Conservation (phyloP, 2,888 invertebrate genomes). For the Tipula unca region DNA sequence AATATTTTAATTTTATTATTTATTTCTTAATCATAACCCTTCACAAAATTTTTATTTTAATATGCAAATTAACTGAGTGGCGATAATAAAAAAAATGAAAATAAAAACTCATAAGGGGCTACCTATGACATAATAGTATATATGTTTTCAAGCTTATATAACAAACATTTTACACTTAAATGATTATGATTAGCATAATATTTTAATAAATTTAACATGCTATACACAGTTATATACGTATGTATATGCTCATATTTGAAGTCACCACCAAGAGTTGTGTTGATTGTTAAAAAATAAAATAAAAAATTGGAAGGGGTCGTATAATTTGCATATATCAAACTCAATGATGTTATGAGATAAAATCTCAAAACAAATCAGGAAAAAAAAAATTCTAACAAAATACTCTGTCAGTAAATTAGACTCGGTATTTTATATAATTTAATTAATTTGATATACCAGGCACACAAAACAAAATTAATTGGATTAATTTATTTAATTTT, state of each 20-base stretch:
- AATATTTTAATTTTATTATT: neutral
- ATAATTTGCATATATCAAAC: neutral
- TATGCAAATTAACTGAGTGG: neutral
- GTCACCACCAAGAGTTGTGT: neutral
- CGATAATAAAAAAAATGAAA: neutral
- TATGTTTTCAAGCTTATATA: neutral
- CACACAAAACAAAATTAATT: neutral
- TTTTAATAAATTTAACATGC: neutral
- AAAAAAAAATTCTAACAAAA: neutral
- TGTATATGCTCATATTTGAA: neutral
- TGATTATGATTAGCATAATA: neutral
- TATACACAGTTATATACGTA: neutral
- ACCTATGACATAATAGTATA: neutral
- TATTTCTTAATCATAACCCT: conserved; percentile 3
- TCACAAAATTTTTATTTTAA: neutral
- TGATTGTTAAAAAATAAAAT: neutral
- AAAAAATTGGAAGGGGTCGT: neutral
- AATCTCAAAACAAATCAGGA: neutral
- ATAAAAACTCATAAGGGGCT: neutral
- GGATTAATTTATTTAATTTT: neutral
- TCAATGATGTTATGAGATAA: neutral
- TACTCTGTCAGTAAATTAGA: neutral
- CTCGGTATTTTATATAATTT: neutral
- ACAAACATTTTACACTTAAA: neutral
- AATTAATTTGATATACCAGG: neutral